phyloP scores from a whole-genome alignment of 2,888 invertebrate genomes.

The Clistopyga incitator region DNA sequence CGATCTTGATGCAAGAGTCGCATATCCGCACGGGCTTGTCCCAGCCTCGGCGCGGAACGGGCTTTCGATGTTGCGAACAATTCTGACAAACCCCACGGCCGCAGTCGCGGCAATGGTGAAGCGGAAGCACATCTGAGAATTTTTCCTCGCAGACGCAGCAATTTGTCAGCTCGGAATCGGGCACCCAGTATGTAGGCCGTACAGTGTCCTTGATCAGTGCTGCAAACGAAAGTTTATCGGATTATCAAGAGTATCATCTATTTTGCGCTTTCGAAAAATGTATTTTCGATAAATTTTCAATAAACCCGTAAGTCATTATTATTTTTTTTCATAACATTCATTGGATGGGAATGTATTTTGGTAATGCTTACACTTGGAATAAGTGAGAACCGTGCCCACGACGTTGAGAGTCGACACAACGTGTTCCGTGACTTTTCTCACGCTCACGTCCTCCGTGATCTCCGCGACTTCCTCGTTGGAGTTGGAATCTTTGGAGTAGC shows the following conservation, averaged over 20 bases:
- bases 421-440: slow-evolving; percentile 89
- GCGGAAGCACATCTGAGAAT: slow-evolving; percentile 84
- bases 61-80: slow-evolving; percentile 88
- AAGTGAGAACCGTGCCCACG: slow-evolving; percentile 89
- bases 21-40: slow-evolving; percentile 90
- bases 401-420: slow-evolving; percentile 90
- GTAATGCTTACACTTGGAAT: slow-evolving; percentile 88
- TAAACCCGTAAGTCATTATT: too few relatives aligned
- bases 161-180: slow-evolving; percentile 88
- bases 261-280: neutral
- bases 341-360: neutral
- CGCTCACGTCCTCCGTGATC: slow-evolving; percentile 85
- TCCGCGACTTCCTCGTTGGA: slow-evolving; percentile 75
- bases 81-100: slow-evolving; percentile 92
- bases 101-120: slow-evolving; percentile 88
- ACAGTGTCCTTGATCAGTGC: slow-evolving; percentile 90
- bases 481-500: slow-evolving; percentile 84
- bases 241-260: neutral
- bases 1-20: slow-evolving; percentile 86
- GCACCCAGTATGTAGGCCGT: slow-evolving; percentile 92
- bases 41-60: slow-evolving; percentile 92
- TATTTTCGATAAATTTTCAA: too few relatives aligned
- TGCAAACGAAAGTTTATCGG: slow-evolving; percentile 73
- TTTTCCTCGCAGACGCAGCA: slow-evolving; percentile 88
- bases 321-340: too few relatives aligned